Base-by-base conservation (phyloP, 2,888 invertebrate species). In the Sarcophaga subvicina region DNA sequence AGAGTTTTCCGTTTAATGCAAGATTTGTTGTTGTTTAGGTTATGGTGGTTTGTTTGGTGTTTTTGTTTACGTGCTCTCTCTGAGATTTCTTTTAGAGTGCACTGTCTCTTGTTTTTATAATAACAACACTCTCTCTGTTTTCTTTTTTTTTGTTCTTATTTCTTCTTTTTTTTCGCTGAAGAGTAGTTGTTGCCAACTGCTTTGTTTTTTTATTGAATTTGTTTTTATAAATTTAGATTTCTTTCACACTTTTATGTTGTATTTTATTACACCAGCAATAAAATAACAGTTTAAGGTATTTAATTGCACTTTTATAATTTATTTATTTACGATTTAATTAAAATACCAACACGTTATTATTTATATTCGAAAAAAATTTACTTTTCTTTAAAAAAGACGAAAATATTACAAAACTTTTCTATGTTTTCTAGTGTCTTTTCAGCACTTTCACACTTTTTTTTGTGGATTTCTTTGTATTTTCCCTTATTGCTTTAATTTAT, bases 101-200 rank as follows among this genome's bases (percentile, higher is more conserved):
- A 37, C 37, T 37, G 37, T 37, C 37, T 37, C 37, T 37, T 37
- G 10, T 37, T 37, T 37, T 37, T 8, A 37, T 37, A 37, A 37
- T 10, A 37, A 37, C 0, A 37, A 37, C 0, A 37, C 8, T 2
- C 25, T 75, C 62, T 69, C 22, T 69, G 20, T 79, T 60, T 12
- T 22, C n/a, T n/a, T 22, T 62, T 67, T 27, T 20, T n/a, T 67
- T 62, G 10, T 71, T 25, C 8, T 37, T 37, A 8, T 37, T 37
- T 37, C 37, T 45, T 63, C 22, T 47, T 27, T 20, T 22, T 37
- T 76, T 27, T 71, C 3, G 37, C 17, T 49, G 8, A 67, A 62
- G 47, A 80, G 22, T 27, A 80, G 22, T 47, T 83, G 84, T 80
- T 76, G 76, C 80, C 84, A 80, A 76, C 71, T 62, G 80, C 64